Evolutionary conservation across 2,797 vertebrate species (phyloP).

Genomic region (Falco berigora): DNA sequence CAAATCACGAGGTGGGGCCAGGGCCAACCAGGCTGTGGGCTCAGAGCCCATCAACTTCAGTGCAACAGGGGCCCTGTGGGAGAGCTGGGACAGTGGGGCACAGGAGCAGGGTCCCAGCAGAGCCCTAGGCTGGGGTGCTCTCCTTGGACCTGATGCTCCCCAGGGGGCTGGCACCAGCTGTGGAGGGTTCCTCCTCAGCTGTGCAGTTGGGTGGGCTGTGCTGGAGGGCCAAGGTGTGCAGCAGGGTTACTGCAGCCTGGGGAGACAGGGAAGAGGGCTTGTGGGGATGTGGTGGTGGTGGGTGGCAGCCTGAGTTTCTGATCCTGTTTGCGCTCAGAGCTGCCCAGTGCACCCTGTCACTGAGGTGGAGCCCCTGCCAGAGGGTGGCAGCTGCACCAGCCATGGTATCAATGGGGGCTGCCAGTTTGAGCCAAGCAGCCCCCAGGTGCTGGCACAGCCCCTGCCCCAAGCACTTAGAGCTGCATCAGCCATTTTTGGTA

Average conservation of each 20-base stretch:
- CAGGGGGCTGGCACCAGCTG: neutral
- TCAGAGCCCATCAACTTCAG: neutral
- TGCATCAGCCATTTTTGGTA: rapidly evolving
- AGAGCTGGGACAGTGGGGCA: neutral
- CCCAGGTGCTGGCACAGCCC: neutral
- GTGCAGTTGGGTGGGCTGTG: neutral
- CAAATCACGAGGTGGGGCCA: neutral
- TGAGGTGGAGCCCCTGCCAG: neutral
- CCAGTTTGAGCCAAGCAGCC: neutral
- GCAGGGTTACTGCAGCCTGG: neutral
- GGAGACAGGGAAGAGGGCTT: neutral
- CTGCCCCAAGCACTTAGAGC: rapidly evolving
- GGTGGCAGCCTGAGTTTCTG: neutral
- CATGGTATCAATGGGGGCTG: rapidly evolving
- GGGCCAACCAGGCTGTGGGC: neutral
- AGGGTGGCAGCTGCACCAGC: neutral
- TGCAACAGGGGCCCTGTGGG: neutral
- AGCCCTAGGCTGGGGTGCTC: neutral
- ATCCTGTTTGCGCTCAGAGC: neutral
- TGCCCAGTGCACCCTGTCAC: neutral
- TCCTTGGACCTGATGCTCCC: neutral
- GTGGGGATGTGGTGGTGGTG: neutral
- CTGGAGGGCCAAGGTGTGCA: rapidly evolving
- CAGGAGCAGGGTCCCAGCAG: neutral
- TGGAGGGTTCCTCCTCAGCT: rapidly evolving